These are phyloP conservation scores for Takifugu bimaculatus DNA, from an alignment of 2,113 vertebrate genomes.

Conservation along the genomic window DNA sequence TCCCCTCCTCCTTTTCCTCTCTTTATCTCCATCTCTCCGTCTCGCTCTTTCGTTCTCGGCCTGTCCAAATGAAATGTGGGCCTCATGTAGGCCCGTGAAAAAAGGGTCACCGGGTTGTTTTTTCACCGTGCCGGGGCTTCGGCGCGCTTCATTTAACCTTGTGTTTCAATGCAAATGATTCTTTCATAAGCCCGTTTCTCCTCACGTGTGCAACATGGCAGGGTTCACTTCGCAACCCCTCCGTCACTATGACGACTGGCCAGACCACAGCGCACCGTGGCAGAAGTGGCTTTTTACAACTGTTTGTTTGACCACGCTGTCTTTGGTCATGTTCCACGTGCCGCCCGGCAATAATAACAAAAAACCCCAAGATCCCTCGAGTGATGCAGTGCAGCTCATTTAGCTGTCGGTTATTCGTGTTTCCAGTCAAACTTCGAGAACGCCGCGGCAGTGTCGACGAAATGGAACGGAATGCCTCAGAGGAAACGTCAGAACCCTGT, in stretches of 20 bases:
- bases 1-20: slow-evolving; percentile 49
- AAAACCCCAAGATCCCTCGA: slow-evolving; percentile 1
- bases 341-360: slow-evolving; percentile 5
- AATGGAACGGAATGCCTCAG: too few relatives aligned
- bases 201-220: slow-evolving; percentile 69
- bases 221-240: slow-evolving; percentile 55
- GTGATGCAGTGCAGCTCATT: too few relatives aligned
- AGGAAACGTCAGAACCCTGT: too few relatives aligned
- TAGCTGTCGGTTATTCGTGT: too few relatives aligned
- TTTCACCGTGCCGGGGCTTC: slow-evolving; percentile 59
- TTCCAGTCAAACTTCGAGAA: too few relatives aligned
- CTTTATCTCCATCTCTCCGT: slow-evolving; percentile 43
- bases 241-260: slow-evolving; percentile 50
- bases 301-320: slow-evolving; percentile 48
- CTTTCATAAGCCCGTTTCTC: slow-evolving; percentile 58
- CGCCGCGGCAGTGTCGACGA: too few relatives aligned
- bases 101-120: slow-evolving; percentile 64
- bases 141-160: slow-evolving; percentile 73
- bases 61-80: slow-evolving; percentile 82
- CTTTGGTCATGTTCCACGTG: slow-evolving; percentile 29
- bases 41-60: slow-evolving; percentile 68
- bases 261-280: slow-evolving; percentile 41
- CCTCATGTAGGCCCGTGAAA: slow-evolving; percentile 64
- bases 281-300: slow-evolving; percentile 41
- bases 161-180: slow-evolving; percentile 75